A percentile compares a stretch with the other conserved stretches of the same genome.
These are phyloP conservation scores for Tillus elongatus DNA, from an alignment of 2,888 invertebrate genomes.

Conservation along the genomic window DNA sequence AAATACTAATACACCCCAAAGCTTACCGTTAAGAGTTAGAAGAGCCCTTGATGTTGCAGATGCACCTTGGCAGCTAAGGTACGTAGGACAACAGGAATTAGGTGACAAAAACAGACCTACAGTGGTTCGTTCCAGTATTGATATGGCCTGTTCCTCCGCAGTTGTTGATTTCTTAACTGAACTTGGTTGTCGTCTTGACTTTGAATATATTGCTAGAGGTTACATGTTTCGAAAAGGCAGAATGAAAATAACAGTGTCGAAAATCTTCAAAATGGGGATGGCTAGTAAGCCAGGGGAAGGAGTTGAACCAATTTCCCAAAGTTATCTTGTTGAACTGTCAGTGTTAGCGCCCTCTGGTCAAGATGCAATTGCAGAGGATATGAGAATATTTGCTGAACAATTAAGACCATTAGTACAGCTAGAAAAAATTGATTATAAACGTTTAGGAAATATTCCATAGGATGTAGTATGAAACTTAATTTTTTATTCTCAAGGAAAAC, in stretches of 20 bases:
- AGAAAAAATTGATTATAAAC: conserved; percentile 87
- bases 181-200: conserved; percentile 82
- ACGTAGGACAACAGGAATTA: conserved; percentile 84
- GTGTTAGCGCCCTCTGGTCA: conserved; percentile 84
- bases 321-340: conserved; percentile 88
- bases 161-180: conserved; percentile 87
- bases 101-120: conserved; percentile 85
- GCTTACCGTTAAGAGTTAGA: conserved; percentile 67
- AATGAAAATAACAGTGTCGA: conserved; percentile 94
- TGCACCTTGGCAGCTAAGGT: conserved; percentile 82
- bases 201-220: conserved; percentile 86
- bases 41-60: conserved; percentile 74
- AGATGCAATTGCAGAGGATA: conserved; percentile 92
- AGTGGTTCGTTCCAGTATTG: conserved; percentile 82
- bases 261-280: conserved; percentile 70
- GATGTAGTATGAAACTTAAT: too few relatives aligned
- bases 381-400: conserved; percentile 91
- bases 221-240: conserved; percentile 94
- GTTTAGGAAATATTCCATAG: conserved; percentile 42
- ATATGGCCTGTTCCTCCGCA: conserved; percentile 84
- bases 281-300: conserved; percentile 60
- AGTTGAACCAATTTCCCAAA: conserved; percentile 79
- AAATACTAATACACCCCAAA: conserved; percentile 44
- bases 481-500: too few relatives aligned
- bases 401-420: conserved; percentile 82